Evolutionary conservation across 2,888 invertebrate species (phyloP), one percentile per base, ranked within the genome.

Genomic region (Netelia fuscicornis): DNA sequence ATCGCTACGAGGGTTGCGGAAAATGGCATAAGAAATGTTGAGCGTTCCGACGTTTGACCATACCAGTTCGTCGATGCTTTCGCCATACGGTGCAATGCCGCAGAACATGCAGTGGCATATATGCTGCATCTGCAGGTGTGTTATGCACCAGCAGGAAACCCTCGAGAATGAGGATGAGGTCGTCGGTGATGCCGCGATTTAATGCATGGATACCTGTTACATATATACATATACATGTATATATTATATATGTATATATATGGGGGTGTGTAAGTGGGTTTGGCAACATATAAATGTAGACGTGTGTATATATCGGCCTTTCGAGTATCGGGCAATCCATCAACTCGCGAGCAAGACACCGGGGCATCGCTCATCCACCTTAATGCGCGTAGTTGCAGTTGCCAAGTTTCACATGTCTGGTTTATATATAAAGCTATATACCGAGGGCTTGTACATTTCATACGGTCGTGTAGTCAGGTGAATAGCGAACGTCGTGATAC

Each of bases 261-360:
- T 56, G n/a, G n/a, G 17, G 13, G 37, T 37, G 54, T 13, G 54
- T 54, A 37, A 37, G 8, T 37, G 37, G 37, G 6, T 37, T 37
- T 37, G 37, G 37, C 37, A 8, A 37, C 37, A 37, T 37, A 37
- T 37, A 37, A 37, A 37, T 37, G 37, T 8, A 37, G 8, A 37
- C 37, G 54, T 54, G 54, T 17, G 54, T 8, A 54, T 54, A 91
- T 92, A 92, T 92, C 90, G 91, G 91, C 89, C 89, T 62, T 62
- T 58, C 56, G 88, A 84, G 87, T 90, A 91, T 92, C 90, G 91
- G 89, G 87, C 91, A 88, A 92, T 92, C 92, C 89, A 91, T 92
- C 92, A 92, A 76, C 58, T 30, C 86, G 85, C 85, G 84, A 6
- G 86, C 91, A 89, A 91, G 91, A 91, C 91, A 90, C 86, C 89